These are phyloP conservation scores for Caenorhabditis virilis DNA, from an alignment of 2,888 invertebrate genomes.

Conservation along the genomic window DNA sequence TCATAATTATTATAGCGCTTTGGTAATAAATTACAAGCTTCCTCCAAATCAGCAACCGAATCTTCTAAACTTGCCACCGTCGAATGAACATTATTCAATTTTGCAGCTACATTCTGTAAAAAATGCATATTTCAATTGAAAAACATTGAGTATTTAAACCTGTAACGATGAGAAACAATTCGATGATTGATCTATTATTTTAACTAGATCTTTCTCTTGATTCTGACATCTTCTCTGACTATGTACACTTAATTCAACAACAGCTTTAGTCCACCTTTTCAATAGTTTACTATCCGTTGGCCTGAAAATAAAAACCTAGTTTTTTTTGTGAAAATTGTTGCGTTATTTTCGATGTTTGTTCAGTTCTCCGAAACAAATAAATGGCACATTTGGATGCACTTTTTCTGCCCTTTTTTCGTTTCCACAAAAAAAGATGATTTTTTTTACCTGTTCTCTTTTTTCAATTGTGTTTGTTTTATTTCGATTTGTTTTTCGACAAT, in stretches of 20 bases:
- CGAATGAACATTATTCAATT: conserved; percentile 15
- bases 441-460: not conserved
- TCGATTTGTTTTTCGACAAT: not conserved
- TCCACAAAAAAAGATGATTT: not conserved
- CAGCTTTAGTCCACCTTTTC: conserved; percentile 17
- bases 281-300: conserved; percentile 6
- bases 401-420: conserved; percentile 6
- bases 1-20: not conserved
- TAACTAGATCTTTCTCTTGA: conserved; percentile 20
- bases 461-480: not conserved
- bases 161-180: conserved; percentile 22
- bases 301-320: conserved; percentile 2
- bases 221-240: conserved; percentile 6
- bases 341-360: too few relatives aligned
- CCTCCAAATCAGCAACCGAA: conserved; percentile 24
- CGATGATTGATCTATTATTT: conserved; percentile 17
- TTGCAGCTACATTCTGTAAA: conserved; percentile 25
- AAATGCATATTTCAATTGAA: too few relatives aligned
- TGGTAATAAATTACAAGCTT: conserved; percentile 20
- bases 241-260: conserved; percentile 1
- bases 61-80: conserved; percentile 30
- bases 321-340: not conserved
- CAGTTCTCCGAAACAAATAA: too few relatives aligned
- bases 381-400: not conserved
- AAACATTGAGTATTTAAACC: too few relatives aligned